Conservation (phyloP, 1,140 invertebrate species). For the Aleiodes sp. region DNA sequence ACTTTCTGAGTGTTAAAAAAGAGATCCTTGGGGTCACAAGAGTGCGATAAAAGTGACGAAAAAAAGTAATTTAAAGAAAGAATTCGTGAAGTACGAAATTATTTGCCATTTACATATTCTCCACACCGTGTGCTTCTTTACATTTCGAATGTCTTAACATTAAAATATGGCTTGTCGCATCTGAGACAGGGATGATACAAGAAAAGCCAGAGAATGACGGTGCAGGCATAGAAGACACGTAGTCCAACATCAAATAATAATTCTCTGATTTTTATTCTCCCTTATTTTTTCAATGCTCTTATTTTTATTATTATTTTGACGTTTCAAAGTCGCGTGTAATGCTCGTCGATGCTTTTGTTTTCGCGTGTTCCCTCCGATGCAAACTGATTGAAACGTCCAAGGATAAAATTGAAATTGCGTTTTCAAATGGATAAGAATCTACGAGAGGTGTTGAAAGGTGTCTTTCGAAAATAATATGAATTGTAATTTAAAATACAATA, state of each 20-base stretch:
- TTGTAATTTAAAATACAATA: too few relatives aligned
- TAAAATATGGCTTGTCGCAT: neutral
- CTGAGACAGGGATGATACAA: neutral
- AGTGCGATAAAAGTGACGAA: constrained; percentile 13
- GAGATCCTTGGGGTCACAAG: neutral
- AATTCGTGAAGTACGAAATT: neutral
- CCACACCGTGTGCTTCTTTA: neutral
- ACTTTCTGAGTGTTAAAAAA: neutral
- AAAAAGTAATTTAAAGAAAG: neutral
- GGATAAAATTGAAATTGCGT: constrained; percentile 35
- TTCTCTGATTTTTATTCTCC: neutral
- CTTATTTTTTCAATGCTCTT: neutral
- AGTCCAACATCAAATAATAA: neutral
- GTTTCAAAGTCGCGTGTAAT: constrained; percentile 33
- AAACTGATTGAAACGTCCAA: constrained; percentile 30
- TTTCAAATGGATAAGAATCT: constrained; percentile 10
- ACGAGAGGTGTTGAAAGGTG: neutral
- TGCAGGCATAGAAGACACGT: neutral
- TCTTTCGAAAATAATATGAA: too few relatives aligned
- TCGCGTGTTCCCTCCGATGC: constrained; percentile 18
- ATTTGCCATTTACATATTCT: neutral
- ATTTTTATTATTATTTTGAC: neutral
- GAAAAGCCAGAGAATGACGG: neutral
- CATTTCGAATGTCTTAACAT: neutral
- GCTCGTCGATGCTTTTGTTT: constrained; percentile 26